Evolutionary conservation across 2,888 invertebrate genomes (phyloP).

Genomic region (Tholera decimalis): DNA sequence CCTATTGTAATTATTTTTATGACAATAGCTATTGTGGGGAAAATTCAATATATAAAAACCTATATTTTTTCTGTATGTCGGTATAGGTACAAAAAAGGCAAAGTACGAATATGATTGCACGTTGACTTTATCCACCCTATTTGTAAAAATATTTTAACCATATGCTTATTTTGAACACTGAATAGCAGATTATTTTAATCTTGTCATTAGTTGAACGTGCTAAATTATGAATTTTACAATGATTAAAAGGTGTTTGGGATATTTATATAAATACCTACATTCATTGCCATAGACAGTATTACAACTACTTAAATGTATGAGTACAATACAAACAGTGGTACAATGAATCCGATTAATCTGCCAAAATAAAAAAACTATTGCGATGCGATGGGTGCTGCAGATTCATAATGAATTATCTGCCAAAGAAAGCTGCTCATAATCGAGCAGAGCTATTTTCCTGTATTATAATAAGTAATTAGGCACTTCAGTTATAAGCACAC

Average conservation of each 20-base stretch:
- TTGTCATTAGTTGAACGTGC: not conserved
- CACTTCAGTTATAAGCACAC: not conserved
- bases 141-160: no score
- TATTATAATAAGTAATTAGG: not conserved
- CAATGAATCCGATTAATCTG: slow-evolving; percentile 2
- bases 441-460: not conserved
- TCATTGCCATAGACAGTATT: no score
- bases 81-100: no score
- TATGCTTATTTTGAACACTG: no score
- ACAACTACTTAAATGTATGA: no score
- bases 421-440: slow-evolving; percentile 10
- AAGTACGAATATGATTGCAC: no score
- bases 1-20: no score
- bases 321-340: not conserved
- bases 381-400: slow-evolving; percentile 16
- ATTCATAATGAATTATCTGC: slow-evolving; percentile 24
- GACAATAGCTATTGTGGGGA: not conserved
- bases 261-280: no score
- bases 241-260: no score
- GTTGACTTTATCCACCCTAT: no score
- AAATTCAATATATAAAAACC: not conserved
- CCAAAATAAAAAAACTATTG: slow-evolving; percentile 5
- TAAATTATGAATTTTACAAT: not conserved
- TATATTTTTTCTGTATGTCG: no score
- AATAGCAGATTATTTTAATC: no score